Evolutionary conservation across 1,140 invertebrate species (phyloP).

Genomic region (Tetraneura akinire): DNA sequence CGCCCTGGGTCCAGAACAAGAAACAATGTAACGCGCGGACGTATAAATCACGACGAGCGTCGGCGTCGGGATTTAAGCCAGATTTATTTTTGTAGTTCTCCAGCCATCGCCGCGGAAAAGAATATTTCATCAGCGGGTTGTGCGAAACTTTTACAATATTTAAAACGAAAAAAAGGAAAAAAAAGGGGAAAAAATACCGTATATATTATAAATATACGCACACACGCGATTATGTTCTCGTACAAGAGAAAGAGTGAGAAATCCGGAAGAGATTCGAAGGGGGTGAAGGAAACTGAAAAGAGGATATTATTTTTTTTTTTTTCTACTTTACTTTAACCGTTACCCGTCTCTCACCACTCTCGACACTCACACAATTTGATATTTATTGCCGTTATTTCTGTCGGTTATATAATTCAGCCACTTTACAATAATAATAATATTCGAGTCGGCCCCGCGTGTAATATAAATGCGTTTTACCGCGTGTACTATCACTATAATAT

Average conservation of each 20-base stretch:
- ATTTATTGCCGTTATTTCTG: conserved; percentile 49
- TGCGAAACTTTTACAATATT: conserved; percentile 47
- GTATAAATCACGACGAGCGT: conserved; percentile 20
- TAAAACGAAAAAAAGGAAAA: conserved; percentile 39
- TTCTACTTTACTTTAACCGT: too few relatives aligned
- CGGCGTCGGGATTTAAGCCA: conserved; percentile 11
- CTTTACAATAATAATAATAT: too few relatives aligned
- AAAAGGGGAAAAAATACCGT: too few relatives aligned
- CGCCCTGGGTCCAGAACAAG: neutral
- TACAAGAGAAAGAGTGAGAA: neutral
- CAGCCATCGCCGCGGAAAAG: conserved; percentile 10
- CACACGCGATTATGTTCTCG: neutral
- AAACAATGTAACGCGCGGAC: neutral
- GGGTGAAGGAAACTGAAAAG: neutral
- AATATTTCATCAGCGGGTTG: conserved; percentile 36
- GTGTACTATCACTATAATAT: too few relatives aligned
- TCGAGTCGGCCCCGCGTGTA: neutral
- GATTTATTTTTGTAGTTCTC: conserved; percentile 47
- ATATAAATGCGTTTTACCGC: too few relatives aligned
- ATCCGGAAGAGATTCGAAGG: neutral
- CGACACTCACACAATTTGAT: conserved; percentile 39
- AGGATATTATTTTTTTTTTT: neutral
- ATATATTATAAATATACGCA: too few relatives aligned
- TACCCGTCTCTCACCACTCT: too few relatives aligned
- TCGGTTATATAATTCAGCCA: conserved; percentile 39